These are phyloP conservation scores for Caerostris extrusa DNA, from an alignment of 1,140 invertebrate species.

Conservation along the genomic window DNA sequence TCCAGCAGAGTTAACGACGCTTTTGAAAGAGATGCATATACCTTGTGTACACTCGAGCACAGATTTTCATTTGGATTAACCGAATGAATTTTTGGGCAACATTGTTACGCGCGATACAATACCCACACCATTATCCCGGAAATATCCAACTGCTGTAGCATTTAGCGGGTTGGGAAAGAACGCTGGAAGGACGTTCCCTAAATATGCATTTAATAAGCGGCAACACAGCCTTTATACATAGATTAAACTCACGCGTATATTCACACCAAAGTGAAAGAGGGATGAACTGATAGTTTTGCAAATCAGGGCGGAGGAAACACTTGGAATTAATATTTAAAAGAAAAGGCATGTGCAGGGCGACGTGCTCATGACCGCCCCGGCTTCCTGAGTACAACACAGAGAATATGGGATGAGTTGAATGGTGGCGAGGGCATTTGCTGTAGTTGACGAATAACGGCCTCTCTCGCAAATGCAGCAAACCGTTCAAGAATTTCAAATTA, in stretches of 20 bases:
- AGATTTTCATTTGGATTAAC: conserved; percentile 20
- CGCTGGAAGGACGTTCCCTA: not conserved
- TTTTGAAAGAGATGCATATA: too few species aligned
- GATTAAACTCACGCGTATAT: not conserved
- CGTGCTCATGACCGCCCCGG: not conserved
- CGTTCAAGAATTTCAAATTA: conserved; percentile 56
- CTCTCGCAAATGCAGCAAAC: conserved; percentile 1
- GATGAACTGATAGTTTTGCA: conserved; percentile 42
- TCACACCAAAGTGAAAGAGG: conserved; percentile 20
- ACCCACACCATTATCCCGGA: not conserved
- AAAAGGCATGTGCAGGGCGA: conserved; percentile 25
- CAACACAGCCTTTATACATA: conserved; percentile 11
- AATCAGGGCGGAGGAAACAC: conserved; percentile 8
- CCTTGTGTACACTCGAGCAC: too few species aligned
- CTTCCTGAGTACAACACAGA: not conserved
- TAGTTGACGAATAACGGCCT: conserved; percentile 12
- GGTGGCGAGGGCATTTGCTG: conserved; percentile 13
- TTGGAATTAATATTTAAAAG: conserved; percentile 36
- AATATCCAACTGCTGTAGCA: not conserved
- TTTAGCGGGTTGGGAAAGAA: not conserved
- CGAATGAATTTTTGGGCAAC: not conserved
- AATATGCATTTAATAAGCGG: conserved; percentile 31
- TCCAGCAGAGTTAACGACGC: too few species aligned
- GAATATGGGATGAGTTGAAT: conserved; percentile 16
- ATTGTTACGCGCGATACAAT: not conserved